Percentiles rank a stretch among this genome's conserved stretches.
phyloP scores from a whole-genome alignment of 1,140 invertebrate species.

The Physella acuta region DNA sequence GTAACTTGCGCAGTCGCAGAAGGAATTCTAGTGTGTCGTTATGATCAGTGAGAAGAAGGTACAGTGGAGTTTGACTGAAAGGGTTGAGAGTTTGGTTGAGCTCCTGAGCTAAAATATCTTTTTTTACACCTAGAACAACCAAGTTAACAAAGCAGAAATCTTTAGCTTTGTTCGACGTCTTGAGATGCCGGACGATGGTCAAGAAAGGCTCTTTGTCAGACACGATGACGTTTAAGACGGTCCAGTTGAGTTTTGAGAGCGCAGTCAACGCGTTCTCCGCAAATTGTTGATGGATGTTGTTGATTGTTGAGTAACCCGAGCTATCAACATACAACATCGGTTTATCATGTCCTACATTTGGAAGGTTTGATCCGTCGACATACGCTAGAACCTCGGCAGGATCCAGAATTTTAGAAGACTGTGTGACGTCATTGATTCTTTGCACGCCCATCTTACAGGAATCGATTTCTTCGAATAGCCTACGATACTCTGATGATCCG shows the following conservation, averaged over 20 bases:
- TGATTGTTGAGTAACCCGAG: background rate
- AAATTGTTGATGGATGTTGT: background rate
- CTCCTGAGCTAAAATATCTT: conserved; percentile 30
- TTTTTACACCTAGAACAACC: background rate
- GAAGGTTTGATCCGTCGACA: too few species aligned
- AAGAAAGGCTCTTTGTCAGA: conserved; percentile 3
- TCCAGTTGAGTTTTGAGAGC: conserved; percentile 22
- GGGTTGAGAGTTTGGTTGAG: background rate
- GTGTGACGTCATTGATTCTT: too few species aligned
- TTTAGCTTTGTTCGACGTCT: background rate
- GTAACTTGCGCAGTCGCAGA: background rate
- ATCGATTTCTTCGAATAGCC: too few species aligned
- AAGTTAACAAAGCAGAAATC: conserved; percentile 16
- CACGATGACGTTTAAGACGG: conserved; percentile 23
- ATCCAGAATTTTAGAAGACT: conserved; percentile 16
- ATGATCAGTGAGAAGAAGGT: conserved; percentile 13
- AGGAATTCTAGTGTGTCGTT: conserved; percentile 11
- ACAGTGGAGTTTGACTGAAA: background rate
- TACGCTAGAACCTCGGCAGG: conserved; percentile 3
- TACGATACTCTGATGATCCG: too few species aligned
- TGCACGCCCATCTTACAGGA: too few species aligned
- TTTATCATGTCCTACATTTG: too few species aligned
- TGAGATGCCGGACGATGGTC: background rate
- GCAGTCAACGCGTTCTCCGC: background rate
- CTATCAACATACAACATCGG: too few species aligned